Evolutionary conservation across 2,888 invertebrate genomes (phyloP).

Genomic region (Drosophila kokeensis): DNA sequence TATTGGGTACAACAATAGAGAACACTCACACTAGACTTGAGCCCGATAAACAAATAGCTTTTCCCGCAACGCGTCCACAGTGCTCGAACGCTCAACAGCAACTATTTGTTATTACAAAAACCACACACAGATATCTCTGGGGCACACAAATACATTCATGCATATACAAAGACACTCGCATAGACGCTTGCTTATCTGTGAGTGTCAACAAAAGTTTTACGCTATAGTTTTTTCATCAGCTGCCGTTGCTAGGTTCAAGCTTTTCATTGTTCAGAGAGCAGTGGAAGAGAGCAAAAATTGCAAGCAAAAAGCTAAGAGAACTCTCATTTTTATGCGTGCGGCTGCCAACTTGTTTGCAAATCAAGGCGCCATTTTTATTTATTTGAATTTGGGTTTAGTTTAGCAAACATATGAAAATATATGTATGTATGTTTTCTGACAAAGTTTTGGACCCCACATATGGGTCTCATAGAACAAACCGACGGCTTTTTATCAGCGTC

Average conservation of each 20-base stretch:
- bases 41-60: slow-evolving; percentile 39
- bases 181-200: slow-evolving; percentile 25
- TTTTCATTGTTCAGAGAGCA: slow-evolving; percentile 27
- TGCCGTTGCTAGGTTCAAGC: slow-evolving; percentile 44
- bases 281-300: not conserved
- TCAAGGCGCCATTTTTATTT: slow-evolving; percentile 58
- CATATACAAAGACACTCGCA: not conserved
- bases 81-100: slow-evolving; percentile 62
- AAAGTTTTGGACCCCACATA: slow-evolving; percentile 31
- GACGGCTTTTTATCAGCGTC: slow-evolving; percentile 27
- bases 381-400: slow-evolving; percentile 36
- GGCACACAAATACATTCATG: slow-evolving; percentile 4
- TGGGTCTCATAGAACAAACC: slow-evolving; percentile 38
- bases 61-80: slow-evolving; percentile 53
- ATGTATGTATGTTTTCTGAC: slow-evolving; percentile 39
- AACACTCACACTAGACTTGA: slow-evolving; percentile 46
- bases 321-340: not conserved
- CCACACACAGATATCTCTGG: slow-evolving; percentile 25
- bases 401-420: slow-evolving; percentile 66
- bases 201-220: slow-evolving; percentile 63
- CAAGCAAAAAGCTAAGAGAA: slow-evolving; percentile 20
- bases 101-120: slow-evolving; percentile 64
- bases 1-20: slow-evolving; percentile 46
- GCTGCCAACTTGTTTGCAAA: slow-evolving; percentile 46
- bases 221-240: slow-evolving; percentile 13